Evolutionary conservation across 2,113 vertebrate species (phyloP).

Genomic region (Galbula dea): DNA sequence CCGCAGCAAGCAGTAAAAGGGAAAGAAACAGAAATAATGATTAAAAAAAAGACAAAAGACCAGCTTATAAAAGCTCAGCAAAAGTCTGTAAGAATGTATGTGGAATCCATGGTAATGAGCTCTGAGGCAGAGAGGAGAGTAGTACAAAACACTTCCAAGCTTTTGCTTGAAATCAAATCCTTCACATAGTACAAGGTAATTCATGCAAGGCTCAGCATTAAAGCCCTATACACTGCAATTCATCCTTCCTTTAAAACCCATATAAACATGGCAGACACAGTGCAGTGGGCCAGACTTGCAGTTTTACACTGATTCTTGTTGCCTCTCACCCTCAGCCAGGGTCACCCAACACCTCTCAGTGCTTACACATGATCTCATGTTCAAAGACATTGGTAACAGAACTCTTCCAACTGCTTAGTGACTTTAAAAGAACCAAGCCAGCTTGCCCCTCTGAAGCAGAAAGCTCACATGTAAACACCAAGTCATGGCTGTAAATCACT

Average conservation of each 20-base stretch:
- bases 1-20: background rate
- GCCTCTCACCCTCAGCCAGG: background rate
- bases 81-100: background rate
- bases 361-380: background rate
- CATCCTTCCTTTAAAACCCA: background rate
- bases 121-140: background rate
- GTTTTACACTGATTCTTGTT: background rate
- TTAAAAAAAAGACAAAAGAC: background rate
- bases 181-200: background rate
- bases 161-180: background rate
- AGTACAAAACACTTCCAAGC: background rate
- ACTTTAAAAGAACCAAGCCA: background rate
- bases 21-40: background rate
- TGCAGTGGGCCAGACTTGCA: background rate
- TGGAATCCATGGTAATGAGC: background rate
- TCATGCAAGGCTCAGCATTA: background rate
- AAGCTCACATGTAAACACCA: background rate
- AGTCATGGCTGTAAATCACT: background rate
- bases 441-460: background rate
- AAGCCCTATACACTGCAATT: background rate
- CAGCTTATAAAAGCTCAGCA: background rate
- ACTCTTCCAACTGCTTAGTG: background rate
- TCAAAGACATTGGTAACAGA: background rate
- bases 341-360: background rate
- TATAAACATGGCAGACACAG: accelerated